Evolutionary conservation across 2,888 invertebrate genomes (phyloP).

Genomic region (Chrysodeixis includens): DNA sequence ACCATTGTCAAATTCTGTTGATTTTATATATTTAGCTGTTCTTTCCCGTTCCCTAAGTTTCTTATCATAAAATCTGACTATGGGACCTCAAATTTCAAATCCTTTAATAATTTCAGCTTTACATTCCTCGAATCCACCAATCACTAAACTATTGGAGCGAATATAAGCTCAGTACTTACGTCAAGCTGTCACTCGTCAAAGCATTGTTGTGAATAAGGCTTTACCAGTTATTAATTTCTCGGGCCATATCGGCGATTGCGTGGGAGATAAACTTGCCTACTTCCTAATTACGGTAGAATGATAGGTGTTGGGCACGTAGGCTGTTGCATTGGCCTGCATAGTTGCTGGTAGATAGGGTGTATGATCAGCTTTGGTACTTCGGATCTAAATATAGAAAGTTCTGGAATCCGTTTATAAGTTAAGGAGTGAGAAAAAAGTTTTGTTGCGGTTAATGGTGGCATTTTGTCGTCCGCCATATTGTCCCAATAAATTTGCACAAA

Average conservation of each 20-base stretch:
- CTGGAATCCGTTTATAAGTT: neutral
- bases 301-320: slow-evolving; percentile 75
- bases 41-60: neutral
- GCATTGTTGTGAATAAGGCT: slow-evolving; percentile 35
- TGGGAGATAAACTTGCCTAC: slow-evolving; percentile 71
- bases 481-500: no score
- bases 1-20: slow-evolving; percentile 27
- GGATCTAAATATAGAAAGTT: neutral
- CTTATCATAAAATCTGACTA: neutral
- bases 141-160: neutral
- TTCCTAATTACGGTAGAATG: slow-evolving; percentile 80
- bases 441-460: no score
- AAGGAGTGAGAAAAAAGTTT: no score
- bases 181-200: neutral
- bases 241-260: slow-evolving; percentile 72
- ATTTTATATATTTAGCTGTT: slow-evolving; percentile 14
- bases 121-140: neutral
- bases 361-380: slow-evolving; percentile 7
- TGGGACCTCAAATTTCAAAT: no score
- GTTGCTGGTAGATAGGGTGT: slow-evolving; percentile 34
- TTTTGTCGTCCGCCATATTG: no score
- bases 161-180: neutral
- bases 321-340: slow-evolving; percentile 81
- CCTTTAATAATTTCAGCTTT: neutral
- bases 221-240: slow-evolving; percentile 82